These are phyloP conservation scores for Lasioglossum oenotherae DNA, from an alignment of 2,888 invertebrate genomes.

Conservation along the genomic window DNA sequence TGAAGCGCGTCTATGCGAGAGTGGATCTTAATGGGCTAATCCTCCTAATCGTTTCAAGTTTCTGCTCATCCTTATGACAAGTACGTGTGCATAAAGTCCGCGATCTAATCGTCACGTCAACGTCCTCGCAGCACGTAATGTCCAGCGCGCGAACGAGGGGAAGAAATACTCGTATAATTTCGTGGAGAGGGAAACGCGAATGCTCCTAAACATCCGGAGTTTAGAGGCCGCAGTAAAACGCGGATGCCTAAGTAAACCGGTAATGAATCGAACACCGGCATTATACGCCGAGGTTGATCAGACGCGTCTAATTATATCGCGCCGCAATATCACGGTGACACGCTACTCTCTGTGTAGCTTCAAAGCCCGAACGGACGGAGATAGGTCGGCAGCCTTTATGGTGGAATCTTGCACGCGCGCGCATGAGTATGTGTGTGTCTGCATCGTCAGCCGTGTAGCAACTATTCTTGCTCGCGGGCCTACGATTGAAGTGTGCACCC, in stretches of 20 bases:
- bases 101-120: not conserved
- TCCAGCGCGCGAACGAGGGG: not conserved
- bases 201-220: not conserved
- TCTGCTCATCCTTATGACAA: not conserved
- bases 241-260: not conserved
- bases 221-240: not conserved
- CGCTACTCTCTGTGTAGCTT: constrained; percentile 20
- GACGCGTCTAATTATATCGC: constrained; percentile 52
- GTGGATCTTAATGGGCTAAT: not conserved
- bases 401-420: constrained; percentile 31
- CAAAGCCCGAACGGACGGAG: constrained; percentile 47
- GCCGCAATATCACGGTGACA: constrained; percentile 37
- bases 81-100: not conserved
- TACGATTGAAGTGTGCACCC: constrained; percentile 49
- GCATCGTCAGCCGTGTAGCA: not conserved
- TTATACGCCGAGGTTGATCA: constrained; percentile 9
- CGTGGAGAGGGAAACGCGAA: not conserved
- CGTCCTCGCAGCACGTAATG: not conserved
- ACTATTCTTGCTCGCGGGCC: constrained; percentile 38
- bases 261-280: constrained; percentile 12
- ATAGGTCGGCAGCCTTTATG: constrained; percentile 60
- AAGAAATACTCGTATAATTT: constrained; percentile 4
- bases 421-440: not conserved
- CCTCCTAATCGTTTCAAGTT: not conserved
- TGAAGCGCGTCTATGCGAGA: not conserved